phyloP scores from a whole-genome alignment of 2,113 vertebrate genomes.

The Callorhinus ursinus region DNA sequence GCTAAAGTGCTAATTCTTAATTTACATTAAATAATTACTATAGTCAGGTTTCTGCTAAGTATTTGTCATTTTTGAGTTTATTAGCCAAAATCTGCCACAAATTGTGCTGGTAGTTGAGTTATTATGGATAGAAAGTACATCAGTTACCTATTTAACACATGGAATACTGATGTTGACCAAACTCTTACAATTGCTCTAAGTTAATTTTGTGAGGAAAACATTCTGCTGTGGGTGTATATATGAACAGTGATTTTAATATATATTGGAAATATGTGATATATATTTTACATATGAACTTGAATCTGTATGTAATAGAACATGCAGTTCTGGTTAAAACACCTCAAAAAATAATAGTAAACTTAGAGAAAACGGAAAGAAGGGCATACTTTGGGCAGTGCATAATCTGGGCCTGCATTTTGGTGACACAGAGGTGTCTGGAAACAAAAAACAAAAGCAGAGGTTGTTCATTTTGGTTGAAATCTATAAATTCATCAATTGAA shows the following conservation, averaged over 20 bases:
- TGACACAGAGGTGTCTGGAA: neutral
- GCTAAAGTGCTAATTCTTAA: neutral
- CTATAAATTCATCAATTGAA: neutral
- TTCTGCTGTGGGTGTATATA: neutral
- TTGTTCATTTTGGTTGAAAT: neutral
- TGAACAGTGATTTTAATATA: conserved; percentile 8
- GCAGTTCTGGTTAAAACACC: neutral
- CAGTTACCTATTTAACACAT: neutral
- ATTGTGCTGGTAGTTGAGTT: neutral
- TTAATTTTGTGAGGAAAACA: conserved; percentile 35
- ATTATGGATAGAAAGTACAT: neutral
- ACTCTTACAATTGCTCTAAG: neutral
- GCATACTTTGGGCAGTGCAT: neutral
- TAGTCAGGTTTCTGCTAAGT: neutral
- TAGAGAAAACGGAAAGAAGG: neutral
- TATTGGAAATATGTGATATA: neutral
- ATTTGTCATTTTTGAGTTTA: neutral
- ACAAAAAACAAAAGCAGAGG: neutral
- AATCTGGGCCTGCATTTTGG: neutral
- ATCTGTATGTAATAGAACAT: neutral
- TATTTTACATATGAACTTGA: neutral
- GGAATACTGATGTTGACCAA: neutral
- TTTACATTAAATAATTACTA: neutral
- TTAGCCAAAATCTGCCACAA: conserved; percentile 22
- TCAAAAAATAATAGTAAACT: neutral